These are phyloP conservation scores for Conus ventricosus DNA, from an alignment of 1,140 invertebrate genomes.

Conservation along the genomic window DNA sequence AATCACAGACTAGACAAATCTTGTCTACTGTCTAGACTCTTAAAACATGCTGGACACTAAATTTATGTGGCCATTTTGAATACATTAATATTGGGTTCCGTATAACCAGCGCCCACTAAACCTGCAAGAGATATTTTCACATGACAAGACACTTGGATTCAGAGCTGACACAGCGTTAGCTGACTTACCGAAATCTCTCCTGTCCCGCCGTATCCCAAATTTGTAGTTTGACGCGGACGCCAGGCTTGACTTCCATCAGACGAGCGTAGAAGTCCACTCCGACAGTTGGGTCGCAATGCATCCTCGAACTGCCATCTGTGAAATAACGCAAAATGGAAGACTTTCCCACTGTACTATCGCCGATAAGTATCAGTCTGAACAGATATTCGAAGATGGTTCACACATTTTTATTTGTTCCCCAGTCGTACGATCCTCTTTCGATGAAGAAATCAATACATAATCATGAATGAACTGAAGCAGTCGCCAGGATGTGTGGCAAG, in stretches of 20 bases:
- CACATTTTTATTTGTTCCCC: constrained; percentile 71
- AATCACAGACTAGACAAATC: too few species aligned
- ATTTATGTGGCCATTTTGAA: constrained; percentile 64
- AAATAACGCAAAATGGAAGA: constrained; percentile 92
- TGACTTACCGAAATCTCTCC: constrained; percentile 89
- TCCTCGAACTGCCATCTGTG: constrained; percentile 98
- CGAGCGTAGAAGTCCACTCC: constrained; percentile 98
- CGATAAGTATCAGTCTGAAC: constrained; percentile 97
- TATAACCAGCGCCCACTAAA: too few species aligned
- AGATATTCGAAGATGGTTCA: constrained; percentile 99
- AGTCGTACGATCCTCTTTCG: neutral
- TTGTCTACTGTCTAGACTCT: too few species aligned
- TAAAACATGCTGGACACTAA: constrained; percentile 20
- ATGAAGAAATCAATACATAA: constrained; percentile 34
- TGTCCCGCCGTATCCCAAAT: constrained; percentile 99
- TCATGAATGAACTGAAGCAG: constrained; percentile 23
- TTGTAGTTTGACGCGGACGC: constrained; percentile 96
- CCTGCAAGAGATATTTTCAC: neutral
- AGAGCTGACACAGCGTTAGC: too few species aligned
- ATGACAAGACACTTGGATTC: neutral
- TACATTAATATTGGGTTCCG: constrained; percentile 54
- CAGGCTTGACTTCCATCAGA: constrained; percentile 92
- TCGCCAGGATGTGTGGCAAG: constrained; percentile 12
- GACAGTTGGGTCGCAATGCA: constrained; percentile 97
- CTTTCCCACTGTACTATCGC: constrained; percentile 98